These are phyloP conservation scores for Aphelocoma californica DNA, from an alignment of 2,797 vertebrate species.

Conservation along the genomic window DNA sequence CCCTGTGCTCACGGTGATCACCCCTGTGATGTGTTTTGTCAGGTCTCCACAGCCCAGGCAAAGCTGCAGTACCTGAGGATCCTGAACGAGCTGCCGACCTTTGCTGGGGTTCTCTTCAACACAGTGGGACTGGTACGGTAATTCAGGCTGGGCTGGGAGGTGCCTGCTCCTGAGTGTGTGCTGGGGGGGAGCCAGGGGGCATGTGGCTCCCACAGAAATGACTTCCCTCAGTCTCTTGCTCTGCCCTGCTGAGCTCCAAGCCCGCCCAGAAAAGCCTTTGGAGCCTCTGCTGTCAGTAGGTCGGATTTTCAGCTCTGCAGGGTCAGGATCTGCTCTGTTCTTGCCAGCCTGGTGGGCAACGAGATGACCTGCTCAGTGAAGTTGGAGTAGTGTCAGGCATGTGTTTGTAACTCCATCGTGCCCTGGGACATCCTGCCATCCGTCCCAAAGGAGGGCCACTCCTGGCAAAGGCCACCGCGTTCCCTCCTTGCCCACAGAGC, in stretches of 20 bases:
- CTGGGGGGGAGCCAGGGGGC: not conserved
- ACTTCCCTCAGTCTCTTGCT: not conserved
- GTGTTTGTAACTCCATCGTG: not conserved
- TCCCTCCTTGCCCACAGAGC: not conserved
- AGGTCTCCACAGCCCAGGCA: conserved; percentile 94
- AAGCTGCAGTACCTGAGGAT: conserved; percentile 98
- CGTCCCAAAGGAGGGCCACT: accelerated
- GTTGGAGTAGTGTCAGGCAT: not conserved
- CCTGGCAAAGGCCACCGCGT: not conserved
- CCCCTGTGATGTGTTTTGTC: conserved; percentile 34
- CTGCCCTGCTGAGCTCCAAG: not conserved
- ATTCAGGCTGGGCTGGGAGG: not conserved
- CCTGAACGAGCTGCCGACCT: conserved; percentile 96
- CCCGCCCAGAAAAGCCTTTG: not conserved
- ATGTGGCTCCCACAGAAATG: not conserved
- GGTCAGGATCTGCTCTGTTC: not conserved
- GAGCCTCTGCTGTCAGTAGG: not conserved
- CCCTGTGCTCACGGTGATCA: not conserved
- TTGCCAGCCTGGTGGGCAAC: not conserved
- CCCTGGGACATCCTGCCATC: not conserved
- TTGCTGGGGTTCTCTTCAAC: conserved; percentile 94
- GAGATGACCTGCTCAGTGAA: not conserved
- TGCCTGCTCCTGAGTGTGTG: not conserved
- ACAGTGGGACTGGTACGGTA: conserved; percentile 93
- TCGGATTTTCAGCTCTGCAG: not conserved